Conservation (phyloP, 2,888 invertebrate genomes). For the Celastrina argiolus region DNA sequence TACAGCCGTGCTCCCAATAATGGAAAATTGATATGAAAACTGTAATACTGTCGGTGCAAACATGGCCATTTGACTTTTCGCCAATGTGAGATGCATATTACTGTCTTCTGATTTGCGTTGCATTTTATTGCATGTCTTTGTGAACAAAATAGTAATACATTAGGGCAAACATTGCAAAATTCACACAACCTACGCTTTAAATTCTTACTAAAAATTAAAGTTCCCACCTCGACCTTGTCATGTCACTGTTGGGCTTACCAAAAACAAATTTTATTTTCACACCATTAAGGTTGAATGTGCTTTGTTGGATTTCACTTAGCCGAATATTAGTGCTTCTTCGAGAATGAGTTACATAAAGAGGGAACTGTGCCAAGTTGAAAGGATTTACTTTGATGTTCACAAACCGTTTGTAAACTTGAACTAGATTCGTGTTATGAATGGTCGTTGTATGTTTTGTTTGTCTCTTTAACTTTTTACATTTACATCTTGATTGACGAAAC, state of each 20-base stretch:
- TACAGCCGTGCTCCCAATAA: too few relatives aligned
- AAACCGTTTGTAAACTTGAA: slow-evolving; percentile 66
- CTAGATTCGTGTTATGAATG: slow-evolving; percentile 58
- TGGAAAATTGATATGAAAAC: too few relatives aligned
- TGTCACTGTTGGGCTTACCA: slow-evolving; percentile 30
- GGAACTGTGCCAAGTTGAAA: slow-evolving; percentile 43
- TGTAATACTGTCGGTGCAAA: too few relatives aligned
- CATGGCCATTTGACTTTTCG: too few relatives aligned
- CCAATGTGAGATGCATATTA: too few relatives aligned
- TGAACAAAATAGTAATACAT: not conserved
- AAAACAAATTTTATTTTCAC: slow-evolving; percentile 29
- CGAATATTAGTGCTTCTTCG: slow-evolving; percentile 33
- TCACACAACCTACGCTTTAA: slow-evolving; percentile 37
- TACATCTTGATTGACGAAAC: not conserved
- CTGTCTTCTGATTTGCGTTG: too few relatives aligned
- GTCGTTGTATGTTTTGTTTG: slow-evolving; percentile 39
- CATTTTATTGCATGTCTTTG: not conserved
- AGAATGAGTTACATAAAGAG: slow-evolving; percentile 51
- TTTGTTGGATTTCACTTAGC: slow-evolving; percentile 19
- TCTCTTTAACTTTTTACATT: slow-evolving; percentile 6
- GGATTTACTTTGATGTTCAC: slow-evolving; percentile 44
- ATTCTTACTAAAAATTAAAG: slow-evolving; percentile 47
- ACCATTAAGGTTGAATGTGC: slow-evolving; percentile 34
- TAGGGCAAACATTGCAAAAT: slow-evolving; percentile 14
- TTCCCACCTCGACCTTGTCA: slow-evolving; percentile 48